Percentiles rank a stretch among this genome's conserved stretches.
phyloP scores from a whole-genome alignment of 2,113 vertebrate species.

The Etheostoma spectabile region DNA sequence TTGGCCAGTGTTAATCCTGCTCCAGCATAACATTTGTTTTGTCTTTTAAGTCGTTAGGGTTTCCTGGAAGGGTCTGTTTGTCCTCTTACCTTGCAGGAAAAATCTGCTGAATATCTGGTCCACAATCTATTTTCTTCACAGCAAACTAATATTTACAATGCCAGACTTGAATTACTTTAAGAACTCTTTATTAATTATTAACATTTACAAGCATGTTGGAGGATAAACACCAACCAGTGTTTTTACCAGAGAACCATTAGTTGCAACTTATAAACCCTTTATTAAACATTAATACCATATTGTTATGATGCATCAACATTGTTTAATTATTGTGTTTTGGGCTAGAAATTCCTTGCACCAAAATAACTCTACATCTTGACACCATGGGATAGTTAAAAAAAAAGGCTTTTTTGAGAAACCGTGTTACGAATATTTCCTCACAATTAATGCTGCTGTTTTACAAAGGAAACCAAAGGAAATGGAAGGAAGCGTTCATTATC shows the following conservation, averaged over 20 bases:
- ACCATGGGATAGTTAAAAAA: background rate
- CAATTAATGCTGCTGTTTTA: background rate
- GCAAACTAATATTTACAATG: no score
- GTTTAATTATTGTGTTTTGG: conserved; percentile 15
- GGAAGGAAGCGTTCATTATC: conserved; percentile 15
- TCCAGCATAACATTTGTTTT: background rate
- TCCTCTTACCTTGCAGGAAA: background rate
- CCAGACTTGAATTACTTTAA: no score
- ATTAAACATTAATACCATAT: background rate
- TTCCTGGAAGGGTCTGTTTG: no score
- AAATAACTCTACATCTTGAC: background rate
- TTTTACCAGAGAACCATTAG: no score
- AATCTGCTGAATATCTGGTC: no score
- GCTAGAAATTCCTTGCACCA: background rate
- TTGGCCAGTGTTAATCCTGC: conserved; percentile 9
- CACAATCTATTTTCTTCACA: no score
- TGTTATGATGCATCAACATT: background rate
- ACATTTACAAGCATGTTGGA: no score
- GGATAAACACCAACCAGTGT: no score
- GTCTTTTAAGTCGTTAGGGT: background rate
- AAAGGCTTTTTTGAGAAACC: background rate
- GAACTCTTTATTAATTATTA: no score
- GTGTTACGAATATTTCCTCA: background rate
- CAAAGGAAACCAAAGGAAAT: background rate
- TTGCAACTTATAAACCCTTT: background rate